These are phyloP conservation scores for Leptinotarsa lineolata DNA, from an alignment of 1,140 invertebrate species.

Conservation along the genomic window DNA sequence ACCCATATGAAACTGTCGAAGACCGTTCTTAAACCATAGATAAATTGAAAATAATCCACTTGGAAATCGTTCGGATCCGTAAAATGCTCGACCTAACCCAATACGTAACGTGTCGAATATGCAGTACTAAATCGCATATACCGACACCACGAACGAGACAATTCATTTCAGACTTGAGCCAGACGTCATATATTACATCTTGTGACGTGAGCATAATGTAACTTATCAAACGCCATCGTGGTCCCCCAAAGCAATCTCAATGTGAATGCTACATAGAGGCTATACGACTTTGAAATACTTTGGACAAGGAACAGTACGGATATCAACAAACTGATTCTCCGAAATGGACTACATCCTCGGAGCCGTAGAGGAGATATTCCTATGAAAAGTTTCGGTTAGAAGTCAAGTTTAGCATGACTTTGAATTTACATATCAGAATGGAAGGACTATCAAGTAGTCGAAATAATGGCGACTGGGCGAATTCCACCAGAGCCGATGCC, in stretches of 20 bases:
- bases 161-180: not conserved
- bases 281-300: not conserved
- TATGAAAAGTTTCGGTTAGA: not conserved
- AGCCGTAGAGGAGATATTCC: not conserved
- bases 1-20: too few species aligned
- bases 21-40: too few species aligned
- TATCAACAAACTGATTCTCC: not conserved
- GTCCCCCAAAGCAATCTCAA: not conserved
- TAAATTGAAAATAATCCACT: too few species aligned
- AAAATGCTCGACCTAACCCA: constrained; percentile 3
- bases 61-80: too few species aligned
- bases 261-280: not conserved
- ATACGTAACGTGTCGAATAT: not conserved
- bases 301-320: too few species aligned
- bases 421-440: not conserved
- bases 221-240: constrained; percentile 2
- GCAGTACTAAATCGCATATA: not conserved
- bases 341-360: not conserved
- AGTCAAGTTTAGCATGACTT: not conserved
- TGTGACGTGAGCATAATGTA: not conserved
- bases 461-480: constrained; percentile 7
- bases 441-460: not conserved
- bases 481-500: not conserved
- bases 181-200: not conserved
- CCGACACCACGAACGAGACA: not conserved